These are phyloP conservation scores for Pollenia angustigena DNA, from an alignment of 2,888 invertebrate species.

Conservation along the genomic window DNA sequence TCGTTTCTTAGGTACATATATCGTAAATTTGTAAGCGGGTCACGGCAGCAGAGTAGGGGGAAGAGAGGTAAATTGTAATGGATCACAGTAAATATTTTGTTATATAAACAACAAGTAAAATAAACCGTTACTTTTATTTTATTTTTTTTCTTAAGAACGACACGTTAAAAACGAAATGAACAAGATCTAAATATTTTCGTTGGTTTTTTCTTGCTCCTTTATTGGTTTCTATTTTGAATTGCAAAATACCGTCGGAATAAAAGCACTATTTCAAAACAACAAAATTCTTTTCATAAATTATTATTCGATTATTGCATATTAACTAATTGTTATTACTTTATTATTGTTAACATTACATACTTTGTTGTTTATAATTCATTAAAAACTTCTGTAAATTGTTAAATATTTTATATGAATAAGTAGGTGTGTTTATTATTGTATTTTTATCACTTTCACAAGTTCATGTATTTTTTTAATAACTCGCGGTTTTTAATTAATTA, in stretches of 20 bases:
- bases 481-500: background rate
- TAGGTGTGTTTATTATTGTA: too few relatives aligned
- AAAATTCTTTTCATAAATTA: too few relatives aligned
- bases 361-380: too few relatives aligned
- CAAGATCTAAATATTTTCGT: background rate
- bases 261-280: background rate
- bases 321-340: too few relatives aligned
- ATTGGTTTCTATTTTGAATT: background rate
- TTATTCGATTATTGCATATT: too few relatives aligned
- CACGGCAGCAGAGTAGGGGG: background rate
- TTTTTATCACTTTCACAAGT: background rate
- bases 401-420: too few relatives aligned
- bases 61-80: background rate
- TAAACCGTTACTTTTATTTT: slow-evolving; percentile 20
- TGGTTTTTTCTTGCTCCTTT: slow-evolving; percentile 21
- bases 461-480: background rate
- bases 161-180: slow-evolving; percentile 10
- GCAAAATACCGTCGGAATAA: slow-evolving; percentile 31
- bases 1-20: background rate
- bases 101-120: background rate
- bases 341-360: too few relatives aligned
- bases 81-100: background rate
- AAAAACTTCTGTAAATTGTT: too few relatives aligned
- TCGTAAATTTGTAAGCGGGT: background rate
- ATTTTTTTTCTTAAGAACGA: slow-evolving; percentile 1